Conservation (phyloP, 2,797 vertebrate genomes). For the Tapirus indicus region DNA sequence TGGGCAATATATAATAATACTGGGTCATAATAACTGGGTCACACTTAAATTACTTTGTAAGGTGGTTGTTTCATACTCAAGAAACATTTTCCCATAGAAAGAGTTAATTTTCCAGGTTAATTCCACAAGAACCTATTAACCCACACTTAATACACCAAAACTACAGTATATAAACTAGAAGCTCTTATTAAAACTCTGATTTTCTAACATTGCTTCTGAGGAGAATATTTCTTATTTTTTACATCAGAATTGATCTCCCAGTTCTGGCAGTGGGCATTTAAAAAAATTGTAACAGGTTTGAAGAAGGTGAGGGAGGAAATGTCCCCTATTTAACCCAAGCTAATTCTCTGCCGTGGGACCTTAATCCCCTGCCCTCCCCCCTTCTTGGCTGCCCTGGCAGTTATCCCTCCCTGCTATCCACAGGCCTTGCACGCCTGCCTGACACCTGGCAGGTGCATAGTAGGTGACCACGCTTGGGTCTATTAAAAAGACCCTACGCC, state of each 20-base stretch:
- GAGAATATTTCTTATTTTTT: not conserved
- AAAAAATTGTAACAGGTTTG: not conserved
- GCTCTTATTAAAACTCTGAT: not conserved
- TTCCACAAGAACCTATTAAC: not conserved
- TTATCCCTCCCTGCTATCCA: too few relatives aligned
- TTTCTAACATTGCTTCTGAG: not conserved
- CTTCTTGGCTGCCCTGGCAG: not conserved
- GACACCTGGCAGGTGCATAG: not conserved
- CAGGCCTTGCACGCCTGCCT: not conserved
- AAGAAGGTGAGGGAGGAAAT: not conserved
- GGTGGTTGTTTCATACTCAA: not conserved
- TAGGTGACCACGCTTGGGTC: not conserved
- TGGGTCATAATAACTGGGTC: not conserved
- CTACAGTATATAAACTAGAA: not conserved
- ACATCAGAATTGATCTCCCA: not conserved
- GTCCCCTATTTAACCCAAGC: not conserved
- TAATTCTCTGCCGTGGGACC: not conserved
- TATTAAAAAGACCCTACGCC: not conserved
- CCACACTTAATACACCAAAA: not conserved
- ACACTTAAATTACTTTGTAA: not conserved
- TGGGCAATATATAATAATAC: not conserved
- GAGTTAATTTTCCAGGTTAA: not conserved
- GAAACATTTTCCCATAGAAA: not conserved
- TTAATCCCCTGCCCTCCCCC: not conserved
- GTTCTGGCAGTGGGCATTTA: not conserved